phyloP scores from a whole-genome alignment of 1,140 invertebrate species.

The Diploscapter pachys region DNA sequence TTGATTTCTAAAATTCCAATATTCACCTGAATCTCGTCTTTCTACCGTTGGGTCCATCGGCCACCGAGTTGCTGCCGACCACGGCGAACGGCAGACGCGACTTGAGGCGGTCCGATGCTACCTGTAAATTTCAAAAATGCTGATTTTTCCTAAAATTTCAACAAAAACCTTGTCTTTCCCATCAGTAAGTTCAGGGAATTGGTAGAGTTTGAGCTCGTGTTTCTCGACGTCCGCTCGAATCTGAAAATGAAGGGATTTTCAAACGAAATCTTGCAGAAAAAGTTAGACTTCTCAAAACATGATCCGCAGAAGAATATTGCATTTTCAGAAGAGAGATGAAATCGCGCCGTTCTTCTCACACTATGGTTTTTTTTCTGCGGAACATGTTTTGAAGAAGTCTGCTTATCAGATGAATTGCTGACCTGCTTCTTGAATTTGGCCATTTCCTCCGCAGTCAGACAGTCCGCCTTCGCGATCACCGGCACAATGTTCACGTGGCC shows the following conservation, averaged over 20 bases:
- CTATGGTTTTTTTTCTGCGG: too few species aligned
- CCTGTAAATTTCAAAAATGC: background rate
- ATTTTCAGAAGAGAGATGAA: too few species aligned
- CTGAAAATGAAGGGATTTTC: conserved; percentile 61
- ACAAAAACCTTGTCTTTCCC: conserved; percentile 63
- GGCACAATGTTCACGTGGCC: conserved; percentile 97
- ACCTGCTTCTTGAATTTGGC: conserved; percentile 90
- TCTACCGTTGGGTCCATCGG: conserved; percentile 76
- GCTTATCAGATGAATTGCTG: conserved; percentile 28
- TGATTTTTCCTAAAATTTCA: background rate
- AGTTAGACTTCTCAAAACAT: too few species aligned
- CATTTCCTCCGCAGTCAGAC: conserved; percentile 93
- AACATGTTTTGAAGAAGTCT: too few species aligned
- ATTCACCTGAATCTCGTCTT: conserved; percentile 65
- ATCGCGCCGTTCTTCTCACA: too few species aligned
- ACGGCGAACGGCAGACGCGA: conserved; percentile 85
- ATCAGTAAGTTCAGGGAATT: conserved; percentile 88
- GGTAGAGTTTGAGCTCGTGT: conserved; percentile 98
- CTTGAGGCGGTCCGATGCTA: too few species aligned
- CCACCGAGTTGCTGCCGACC: conserved; percentile 92
- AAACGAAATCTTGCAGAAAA: background rate
- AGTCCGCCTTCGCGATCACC: conserved; percentile 96
- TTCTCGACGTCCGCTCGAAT: conserved; percentile 93
- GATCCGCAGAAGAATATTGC: too few species aligned
- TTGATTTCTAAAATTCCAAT: background rate